Base-by-base conservation (phyloP, 2,888 invertebrate species). In the Meteorus cinctellus region DNA sequence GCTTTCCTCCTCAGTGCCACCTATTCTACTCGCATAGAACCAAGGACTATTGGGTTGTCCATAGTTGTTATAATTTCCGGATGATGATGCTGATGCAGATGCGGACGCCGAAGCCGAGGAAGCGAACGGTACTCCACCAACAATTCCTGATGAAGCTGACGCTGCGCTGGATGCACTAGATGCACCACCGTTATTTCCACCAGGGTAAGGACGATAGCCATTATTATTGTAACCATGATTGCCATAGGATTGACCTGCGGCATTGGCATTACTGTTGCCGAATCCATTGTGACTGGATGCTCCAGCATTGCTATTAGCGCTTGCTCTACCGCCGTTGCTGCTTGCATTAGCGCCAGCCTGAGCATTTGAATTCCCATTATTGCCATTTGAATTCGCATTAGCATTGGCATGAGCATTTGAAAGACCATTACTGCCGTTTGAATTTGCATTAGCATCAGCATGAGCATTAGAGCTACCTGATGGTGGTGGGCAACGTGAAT, bases 101-200 rank as follows among this genome's bases (percentile, higher is more conserved):
- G 75, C 36, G 16, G 72, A 55, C n/a, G 75, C 72, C 10, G 74
- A 72, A 1, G 79, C 79, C 16, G 79, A 70, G 8, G 77, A 65
- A 4, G 80, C 77, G 12, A 76, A 75, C 27, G 79, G 76, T 29
- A 73, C 34, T 27, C 80, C 80, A 34, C 79, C 77, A 3, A 74
- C 72, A 68, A 80, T 72, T 31, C 79, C 79, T 48, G 79, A 77
- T 41, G 78, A 72, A 16, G 80, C 79, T 27, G 80, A 80, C 16
- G 80, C 80, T 24, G 80, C 72, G 62, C 79, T 78, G 6, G 80
- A 77, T 16, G 80, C 80, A 59, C 78, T 79, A 16, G 78, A 76
- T 16, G 70, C 77, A 34, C 77, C 78, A 45, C 71, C 71, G n/a
- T 14, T 24, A 55, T 24, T 24, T 10, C 14, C 59, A 14, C 6